Base-by-base conservation (phyloP, 2,888 invertebrate genomes). In the Mesorhabditis sp. region DNA sequence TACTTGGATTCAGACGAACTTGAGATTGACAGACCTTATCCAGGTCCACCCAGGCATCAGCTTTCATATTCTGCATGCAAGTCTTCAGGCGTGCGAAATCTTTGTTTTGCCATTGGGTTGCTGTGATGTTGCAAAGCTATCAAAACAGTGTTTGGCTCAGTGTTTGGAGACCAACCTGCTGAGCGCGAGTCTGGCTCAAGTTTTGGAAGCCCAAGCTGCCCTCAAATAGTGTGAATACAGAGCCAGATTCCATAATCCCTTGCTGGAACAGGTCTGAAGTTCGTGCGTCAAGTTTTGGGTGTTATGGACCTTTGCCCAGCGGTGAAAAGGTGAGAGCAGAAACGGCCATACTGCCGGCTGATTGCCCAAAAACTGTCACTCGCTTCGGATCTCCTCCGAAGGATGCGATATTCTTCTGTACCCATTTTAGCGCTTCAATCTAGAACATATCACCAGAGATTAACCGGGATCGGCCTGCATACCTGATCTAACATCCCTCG, bases 401-500 rank as follows among this genome's bases (percentile, higher is more conserved):
- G n/a, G 7, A 50, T 13, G 7, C 58, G n/a, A 50, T 50, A n/a
- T 50, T 50, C 7, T 50, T 50, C n/a, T 50, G 58, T 13, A 50
- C 58, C 58, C 58, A 50, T 50, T n/a, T 50, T n/a, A 50, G 58
- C 2, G 58, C 58, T 50, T 50, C 58, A n/a, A 50, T n/a, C 58
- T 50, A 50, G 58, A 50, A 50, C 28, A 28, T 28, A 28, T 28
- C 1, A 28, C 28, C 28, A 28, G 28, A 28, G 28, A 28, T 28
- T 28, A 28, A 28, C 28, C 1, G 28, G 28, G 28, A 28, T 28
- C 28, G 28, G 28, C 28, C 28, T 28, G 58, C 58, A 13, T 50
- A 50, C 58, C n/a, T 50, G 58, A 50, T 50, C 58, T 10, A 50
- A n/a, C 58, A 50, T 50, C n/a, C 58, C 58, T n/a, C 58, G 58